Conservation (phyloP, 2,797 vertebrate genomes). For the Uromys caudimaculatus region DNA sequence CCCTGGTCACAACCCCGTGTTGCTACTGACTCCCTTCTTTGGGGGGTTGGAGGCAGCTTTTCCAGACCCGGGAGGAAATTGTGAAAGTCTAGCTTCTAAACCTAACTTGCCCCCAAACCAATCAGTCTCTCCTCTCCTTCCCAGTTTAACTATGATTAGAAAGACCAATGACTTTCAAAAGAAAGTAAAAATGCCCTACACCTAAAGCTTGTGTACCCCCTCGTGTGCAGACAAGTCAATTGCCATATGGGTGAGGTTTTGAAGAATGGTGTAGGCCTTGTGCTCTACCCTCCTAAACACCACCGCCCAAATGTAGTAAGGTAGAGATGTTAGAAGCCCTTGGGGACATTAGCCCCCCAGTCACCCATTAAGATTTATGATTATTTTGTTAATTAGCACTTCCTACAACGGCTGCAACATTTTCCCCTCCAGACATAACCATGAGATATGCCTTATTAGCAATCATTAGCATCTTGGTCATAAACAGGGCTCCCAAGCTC, state of each 20-base stretch:
- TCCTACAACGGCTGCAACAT: neutral
- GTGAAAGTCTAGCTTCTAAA: neutral
- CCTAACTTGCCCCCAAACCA: neutral
- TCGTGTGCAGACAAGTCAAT: neutral
- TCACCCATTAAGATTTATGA: slow-evolving; percentile 17
- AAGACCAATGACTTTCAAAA: slow-evolving; percentile 2
- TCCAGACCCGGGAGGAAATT: neutral
- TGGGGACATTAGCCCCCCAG: neutral
- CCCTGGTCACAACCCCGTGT: neutral
- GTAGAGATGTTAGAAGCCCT: neutral
- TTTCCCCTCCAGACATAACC: neutral
- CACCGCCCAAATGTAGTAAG: neutral
- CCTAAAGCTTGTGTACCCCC: neutral
- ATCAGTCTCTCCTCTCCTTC: neutral
- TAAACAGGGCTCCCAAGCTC: slow-evolving; percentile 61
- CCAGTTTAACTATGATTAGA: neutral
- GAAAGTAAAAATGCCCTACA: slow-evolving; percentile 4
- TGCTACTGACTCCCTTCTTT: neutral
- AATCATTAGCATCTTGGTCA: neutral
- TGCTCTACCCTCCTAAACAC: neutral
- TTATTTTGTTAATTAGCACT: slow-evolving; percentile 31
- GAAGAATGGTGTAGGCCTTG: neutral
- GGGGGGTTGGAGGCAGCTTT: neutral
- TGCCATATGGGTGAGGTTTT: neutral
- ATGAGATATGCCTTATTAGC: neutral